Evolutionary conservation across 2,113 vertebrate species (phyloP).

Genomic region (Donacobius atricapilla): DNA sequence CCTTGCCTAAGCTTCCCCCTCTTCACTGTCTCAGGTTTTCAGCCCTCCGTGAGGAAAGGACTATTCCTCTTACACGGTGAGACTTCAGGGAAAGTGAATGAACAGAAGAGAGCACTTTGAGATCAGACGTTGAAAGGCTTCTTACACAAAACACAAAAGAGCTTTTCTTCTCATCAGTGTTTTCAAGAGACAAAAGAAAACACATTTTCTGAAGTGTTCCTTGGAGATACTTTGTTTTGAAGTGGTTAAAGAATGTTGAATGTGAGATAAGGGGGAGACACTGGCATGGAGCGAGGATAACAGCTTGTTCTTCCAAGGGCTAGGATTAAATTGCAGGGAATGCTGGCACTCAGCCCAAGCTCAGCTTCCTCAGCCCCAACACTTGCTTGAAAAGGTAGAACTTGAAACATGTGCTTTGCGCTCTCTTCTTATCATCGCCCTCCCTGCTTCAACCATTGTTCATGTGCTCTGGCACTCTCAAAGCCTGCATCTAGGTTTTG

Average conservation of each 20-base stretch:
- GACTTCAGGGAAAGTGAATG: conserved; percentile 54
- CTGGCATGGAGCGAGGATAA: conserved; percentile 31
- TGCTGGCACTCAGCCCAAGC: conserved; percentile 35
- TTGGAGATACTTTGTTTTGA: conserved; percentile 61
- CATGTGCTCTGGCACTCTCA: conserved; percentile 41
- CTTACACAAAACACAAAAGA: conserved; percentile 42
- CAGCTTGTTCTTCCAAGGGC: conserved; percentile 54
- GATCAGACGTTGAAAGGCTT: conserved; percentile 20
- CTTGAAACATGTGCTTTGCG: conserved; percentile 53
- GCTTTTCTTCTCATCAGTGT: conserved; percentile 57
- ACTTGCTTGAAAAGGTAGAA: conserved; percentile 60
- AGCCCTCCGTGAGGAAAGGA: not conserved
- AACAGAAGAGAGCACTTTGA: conserved; percentile 61
- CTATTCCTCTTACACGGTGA: not conserved
- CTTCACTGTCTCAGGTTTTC: not conserved
- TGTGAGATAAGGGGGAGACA: conserved; percentile 57
- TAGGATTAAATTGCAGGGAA: conserved; percentile 56
- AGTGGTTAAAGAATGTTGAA: conserved; percentile 53
- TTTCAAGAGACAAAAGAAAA: conserved; percentile 68
- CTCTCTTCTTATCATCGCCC: conserved; percentile 20
- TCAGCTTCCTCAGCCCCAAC: not conserved
- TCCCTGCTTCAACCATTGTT: conserved; percentile 34
- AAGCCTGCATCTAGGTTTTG: conserved; percentile 12
- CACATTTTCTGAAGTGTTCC: conserved; percentile 62
- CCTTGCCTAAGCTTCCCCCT: not conserved